phyloP scores from a whole-genome alignment of 92 coral and sea anemone species.

The Actinostola sp. region DNA sequence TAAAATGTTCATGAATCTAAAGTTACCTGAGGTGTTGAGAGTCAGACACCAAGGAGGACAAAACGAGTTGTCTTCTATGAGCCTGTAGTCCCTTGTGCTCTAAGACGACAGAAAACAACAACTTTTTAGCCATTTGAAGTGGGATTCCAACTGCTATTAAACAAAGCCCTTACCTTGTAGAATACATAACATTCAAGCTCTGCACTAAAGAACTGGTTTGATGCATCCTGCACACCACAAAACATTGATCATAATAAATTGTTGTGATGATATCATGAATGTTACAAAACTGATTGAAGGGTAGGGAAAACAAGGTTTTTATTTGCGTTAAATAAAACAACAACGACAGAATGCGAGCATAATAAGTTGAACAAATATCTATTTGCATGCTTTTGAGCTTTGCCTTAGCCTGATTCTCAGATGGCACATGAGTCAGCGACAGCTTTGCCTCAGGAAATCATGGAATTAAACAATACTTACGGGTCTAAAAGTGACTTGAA shows the following conservation, averaged over 20 bases:
- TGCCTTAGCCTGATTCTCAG: too few relatives aligned
- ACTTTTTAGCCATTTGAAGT: too few relatives aligned
- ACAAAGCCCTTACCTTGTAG: slow-evolving; percentile 72
- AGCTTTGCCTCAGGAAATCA: too few relatives aligned
- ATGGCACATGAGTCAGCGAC: too few relatives aligned
- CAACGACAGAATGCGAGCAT: too few relatives aligned
- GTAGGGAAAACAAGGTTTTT: too few relatives aligned
- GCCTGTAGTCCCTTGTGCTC: slow-evolving; percentile 96
- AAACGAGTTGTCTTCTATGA: slow-evolving; percentile 89
- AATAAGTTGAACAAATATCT: too few relatives aligned
- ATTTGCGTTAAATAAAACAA: too few relatives aligned
- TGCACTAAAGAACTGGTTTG: slow-evolving; percentile 93
- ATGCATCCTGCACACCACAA: slow-evolving; percentile 63
- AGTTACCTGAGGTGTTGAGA: slow-evolving; percentile 81
- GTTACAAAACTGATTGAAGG: not conserved
- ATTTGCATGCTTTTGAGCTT: too few relatives aligned
- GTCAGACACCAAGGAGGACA: slow-evolving; percentile 97
- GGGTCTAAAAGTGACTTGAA: slow-evolving; percentile 92
- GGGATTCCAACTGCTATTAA: too few relatives aligned
- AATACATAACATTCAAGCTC: slow-evolving; percentile 90
- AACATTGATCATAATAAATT: not conserved
- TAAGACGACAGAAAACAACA: slow-evolving; percentile 15
- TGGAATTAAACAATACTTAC: slow-evolving; percentile 82
- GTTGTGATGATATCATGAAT: not conserved
- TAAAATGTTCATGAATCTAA: not conserved